Evolutionary conservation across 1,140 invertebrate species (phyloP).

Genomic region (Archivesica marissinica): DNA sequence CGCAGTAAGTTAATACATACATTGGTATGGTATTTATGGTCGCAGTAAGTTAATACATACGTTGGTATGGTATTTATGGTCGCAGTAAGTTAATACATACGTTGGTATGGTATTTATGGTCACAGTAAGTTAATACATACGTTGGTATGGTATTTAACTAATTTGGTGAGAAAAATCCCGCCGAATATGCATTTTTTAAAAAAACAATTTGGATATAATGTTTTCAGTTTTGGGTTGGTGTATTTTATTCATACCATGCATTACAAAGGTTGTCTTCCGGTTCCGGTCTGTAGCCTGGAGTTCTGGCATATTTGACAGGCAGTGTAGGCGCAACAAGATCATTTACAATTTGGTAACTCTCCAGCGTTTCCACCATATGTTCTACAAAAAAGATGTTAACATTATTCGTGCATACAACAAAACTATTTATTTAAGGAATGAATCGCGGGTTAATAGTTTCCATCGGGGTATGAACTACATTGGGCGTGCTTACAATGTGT

Average conservation of each 20-base stretch:
- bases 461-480: too few species aligned
- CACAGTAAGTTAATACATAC: neutral
- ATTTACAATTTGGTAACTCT: constrained; percentile 59
- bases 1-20: too few species aligned
- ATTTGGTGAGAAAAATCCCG: too few species aligned
- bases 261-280: constrained; percentile 70
- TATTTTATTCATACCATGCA: constrained; percentile 70
- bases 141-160: neutral
- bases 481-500: too few species aligned
- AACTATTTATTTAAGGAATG: too few species aligned
- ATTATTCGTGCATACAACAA: too few species aligned
- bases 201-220: neutral
- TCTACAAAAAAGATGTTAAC: too few species aligned
- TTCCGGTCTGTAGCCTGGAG: constrained; percentile 71
- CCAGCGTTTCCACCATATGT: constrained; percentile 19
- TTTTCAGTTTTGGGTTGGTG: neutral
- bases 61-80: neutral
- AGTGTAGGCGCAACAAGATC: constrained; percentile 72
- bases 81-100: neutral
- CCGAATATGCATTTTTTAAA: neutral
- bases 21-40: too few species aligned
- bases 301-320: constrained; percentile 77
- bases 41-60: too few species aligned
- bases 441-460: too few species aligned
- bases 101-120: neutral